Evolutionary conservation across 2,888 invertebrate genomes (phyloP).

Genomic region (Perizoma flavofasciatum): DNA sequence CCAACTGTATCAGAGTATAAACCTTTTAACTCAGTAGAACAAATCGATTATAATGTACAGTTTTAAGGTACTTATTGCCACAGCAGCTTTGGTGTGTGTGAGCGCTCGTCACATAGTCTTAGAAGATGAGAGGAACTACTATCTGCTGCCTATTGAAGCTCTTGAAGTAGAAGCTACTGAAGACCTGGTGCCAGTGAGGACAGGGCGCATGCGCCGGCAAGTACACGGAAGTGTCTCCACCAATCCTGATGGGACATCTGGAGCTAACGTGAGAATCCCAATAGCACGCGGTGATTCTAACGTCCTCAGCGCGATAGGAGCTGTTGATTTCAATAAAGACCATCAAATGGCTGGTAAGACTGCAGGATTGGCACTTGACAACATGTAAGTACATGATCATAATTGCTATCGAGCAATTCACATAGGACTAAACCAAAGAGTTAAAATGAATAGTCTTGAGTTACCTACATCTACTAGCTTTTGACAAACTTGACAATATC

Average conservation of each 20-base stretch:
- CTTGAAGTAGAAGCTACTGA: not conserved
- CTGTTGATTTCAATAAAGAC: conserved; percentile 37
- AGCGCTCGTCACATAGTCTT: conserved; percentile 13
- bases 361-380: conserved; percentile 54
- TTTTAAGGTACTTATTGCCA: conserved; percentile 16
- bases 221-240: conserved; percentile 37
- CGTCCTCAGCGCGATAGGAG: conserved; percentile 49
- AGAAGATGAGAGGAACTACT: conserved; percentile 15
- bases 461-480: no score
- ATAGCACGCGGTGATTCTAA: conserved; percentile 47
- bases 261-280: conserved; percentile 44
- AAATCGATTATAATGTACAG: conserved; percentile 10
- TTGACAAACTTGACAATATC: no score
- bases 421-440: not conserved
- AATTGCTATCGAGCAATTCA: no score
- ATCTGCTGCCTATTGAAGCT: conserved; percentile 14
- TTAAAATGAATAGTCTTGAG: no score
- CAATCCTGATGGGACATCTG: conserved; percentile 43
- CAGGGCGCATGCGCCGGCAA: conserved; percentile 40
- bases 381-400: conserved; percentile 49
- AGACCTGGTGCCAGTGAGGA: conserved; percentile 8
- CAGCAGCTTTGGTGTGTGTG: conserved; percentile 13
- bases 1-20: not conserved
- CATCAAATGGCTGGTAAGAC: conserved; percentile 42
- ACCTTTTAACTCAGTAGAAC: not conserved